Conservation (phyloP, 1,140 invertebrate species). For the Scaptomyza graminum region DNA sequence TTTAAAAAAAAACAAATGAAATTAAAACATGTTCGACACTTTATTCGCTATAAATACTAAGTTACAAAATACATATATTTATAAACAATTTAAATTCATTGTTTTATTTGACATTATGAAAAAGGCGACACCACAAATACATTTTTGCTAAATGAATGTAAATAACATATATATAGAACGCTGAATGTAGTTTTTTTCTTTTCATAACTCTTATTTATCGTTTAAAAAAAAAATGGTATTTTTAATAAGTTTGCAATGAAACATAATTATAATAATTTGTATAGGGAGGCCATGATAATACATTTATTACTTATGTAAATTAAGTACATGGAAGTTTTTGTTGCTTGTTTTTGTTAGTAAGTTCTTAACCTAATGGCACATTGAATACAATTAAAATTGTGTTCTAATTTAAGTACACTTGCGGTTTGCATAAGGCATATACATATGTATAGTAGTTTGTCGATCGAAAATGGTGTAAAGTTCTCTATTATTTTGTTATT, state of each 20-base stretch:
- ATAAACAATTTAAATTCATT: constrained; percentile 37
- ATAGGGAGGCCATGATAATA: background rate
- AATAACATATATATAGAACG: too few species aligned
- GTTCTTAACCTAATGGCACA: constrained; percentile 75
- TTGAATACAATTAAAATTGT: constrained; percentile 66
- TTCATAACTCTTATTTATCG: too few species aligned
- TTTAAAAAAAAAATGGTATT: too few species aligned
- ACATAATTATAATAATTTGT: too few species aligned
- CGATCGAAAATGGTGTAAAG: constrained; percentile 9
- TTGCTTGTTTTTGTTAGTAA: constrained; percentile 25
- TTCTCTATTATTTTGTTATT: constrained; percentile 13
- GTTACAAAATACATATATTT: constrained; percentile 53
- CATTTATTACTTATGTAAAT: background rate
- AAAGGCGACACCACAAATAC: constrained; percentile 6
- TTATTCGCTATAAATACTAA: constrained; percentile 78
- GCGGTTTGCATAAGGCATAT: constrained; percentile 20
- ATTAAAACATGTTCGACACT: constrained; percentile 63
- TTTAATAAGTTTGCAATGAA: too few species aligned
- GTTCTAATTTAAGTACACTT: constrained; percentile 52
- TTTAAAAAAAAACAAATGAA: constrained; percentile 17
- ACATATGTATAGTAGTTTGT: too few species aligned
- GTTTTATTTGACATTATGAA: constrained; percentile 35
- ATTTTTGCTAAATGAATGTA: background rate
- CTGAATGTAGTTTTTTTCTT: background rate
- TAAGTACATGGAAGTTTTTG: constrained; percentile 45